Evolutionary conservation across 2,888 invertebrate species (phyloP), one percentile per base, ranked within the genome.

Genomic region (Brachyptera risi): DNA sequence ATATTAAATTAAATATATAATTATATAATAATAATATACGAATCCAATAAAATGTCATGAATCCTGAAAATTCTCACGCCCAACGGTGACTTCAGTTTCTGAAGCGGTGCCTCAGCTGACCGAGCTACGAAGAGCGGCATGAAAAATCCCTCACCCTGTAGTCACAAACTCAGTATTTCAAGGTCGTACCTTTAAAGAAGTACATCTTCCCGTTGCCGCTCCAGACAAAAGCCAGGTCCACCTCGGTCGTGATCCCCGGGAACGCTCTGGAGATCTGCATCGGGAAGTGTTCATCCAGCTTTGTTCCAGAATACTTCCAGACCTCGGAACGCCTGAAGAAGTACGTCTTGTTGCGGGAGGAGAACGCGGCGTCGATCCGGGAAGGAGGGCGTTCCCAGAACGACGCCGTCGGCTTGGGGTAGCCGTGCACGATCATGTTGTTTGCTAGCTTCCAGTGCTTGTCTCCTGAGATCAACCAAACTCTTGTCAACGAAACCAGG

Each of bases 241-340:
- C 73, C 7, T 31, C 31, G 72, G 94, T 87, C 73, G 92, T 87
- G 65, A 96, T 90, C 9, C 96, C 97, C 7, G 90, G 89, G 74
- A 98, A 96, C 37, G 96, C 96, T 74, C 91, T 90, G 63, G 87
- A 87, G 60, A 98, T 96, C 67, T 88, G 86, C 72, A 93, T 93
- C 4, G 97, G 97, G 73, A 96, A 97, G 1, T 85, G 87, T 1
- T 88, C 87, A 71, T 94, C 93, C 78, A 92, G 82, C 70, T 83
- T 85, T 70, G 85, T 86, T 58, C 91, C 90, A 47, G 87, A 84
- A 73, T 88, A 96, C 72, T 94, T 83, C 95, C 96, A 97, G 75
- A 96, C 96, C 73, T 90, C 86, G 42, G 90, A 75, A 5, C 89
- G 96, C 80, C 96, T 96, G 81, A 98, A 97, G 83, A 97, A 94